These are phyloP conservation scores for Acleris emargana DNA, from an alignment of 2,888 invertebrate species.

Conservation along the genomic window DNA sequence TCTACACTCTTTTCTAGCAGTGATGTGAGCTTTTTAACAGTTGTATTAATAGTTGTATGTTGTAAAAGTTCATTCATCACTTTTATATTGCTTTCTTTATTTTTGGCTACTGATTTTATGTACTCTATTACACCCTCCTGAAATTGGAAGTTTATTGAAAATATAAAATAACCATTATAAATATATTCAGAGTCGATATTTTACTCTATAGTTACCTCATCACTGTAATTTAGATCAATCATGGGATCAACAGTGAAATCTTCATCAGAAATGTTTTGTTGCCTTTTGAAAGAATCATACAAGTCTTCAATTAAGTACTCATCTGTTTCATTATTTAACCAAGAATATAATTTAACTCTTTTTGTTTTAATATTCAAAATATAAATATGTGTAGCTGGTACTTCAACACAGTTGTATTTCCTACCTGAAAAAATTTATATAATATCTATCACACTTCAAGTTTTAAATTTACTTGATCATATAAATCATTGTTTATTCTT, in stretches of 20 bases:
- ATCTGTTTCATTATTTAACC: constrained; percentile 50
- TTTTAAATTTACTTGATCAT: constrained; percentile 25
- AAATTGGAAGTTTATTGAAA: constrained; percentile 41
- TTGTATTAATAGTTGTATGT: constrained; percentile 60
- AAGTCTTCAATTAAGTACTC: constrained; percentile 55
- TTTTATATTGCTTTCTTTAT: constrained; percentile 52
- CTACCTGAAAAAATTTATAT: constrained; percentile 57
- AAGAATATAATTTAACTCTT: constrained; percentile 60
- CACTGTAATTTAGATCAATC: constrained; percentile 42
- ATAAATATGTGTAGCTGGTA: constrained; percentile 86
- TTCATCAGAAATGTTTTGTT: constrained; percentile 67
- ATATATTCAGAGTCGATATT: neutral
- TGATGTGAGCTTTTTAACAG: constrained; percentile 72
- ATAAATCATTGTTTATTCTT: neutral
- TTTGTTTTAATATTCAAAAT: constrained; percentile 68
- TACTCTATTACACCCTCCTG: constrained; percentile 58
- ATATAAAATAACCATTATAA: neutral
- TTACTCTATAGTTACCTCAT: constrained; percentile 51
- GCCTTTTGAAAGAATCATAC: constrained; percentile 55
- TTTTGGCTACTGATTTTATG: constrained; percentile 53
- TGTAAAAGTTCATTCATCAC: constrained; percentile 70
- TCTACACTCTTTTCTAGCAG: constrained; percentile 84
- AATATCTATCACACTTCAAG: constrained; percentile 2
- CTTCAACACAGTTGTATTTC: constrained; percentile 79
- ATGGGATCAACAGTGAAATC: constrained; percentile 54